These are phyloP conservation scores for Aplochiton taeniatus DNA, from an alignment of 2,797 vertebrate species.

Conservation along the genomic window DNA sequence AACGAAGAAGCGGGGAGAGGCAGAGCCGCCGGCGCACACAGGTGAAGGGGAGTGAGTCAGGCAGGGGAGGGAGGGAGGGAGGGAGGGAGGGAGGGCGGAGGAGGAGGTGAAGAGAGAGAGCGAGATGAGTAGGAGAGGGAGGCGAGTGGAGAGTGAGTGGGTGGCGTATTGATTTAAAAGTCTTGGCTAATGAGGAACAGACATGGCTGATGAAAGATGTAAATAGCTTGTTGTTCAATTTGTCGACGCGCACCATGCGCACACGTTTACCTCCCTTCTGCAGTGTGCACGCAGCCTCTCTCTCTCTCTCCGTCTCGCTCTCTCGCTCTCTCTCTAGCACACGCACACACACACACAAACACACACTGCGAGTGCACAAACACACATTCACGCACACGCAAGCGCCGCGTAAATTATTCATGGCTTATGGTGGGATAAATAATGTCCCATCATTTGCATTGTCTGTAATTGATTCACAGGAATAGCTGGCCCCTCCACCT, in stretches of 20 bases:
- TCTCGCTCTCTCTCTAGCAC: conserved; percentile 14
- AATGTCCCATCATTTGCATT: conserved; percentile 69
- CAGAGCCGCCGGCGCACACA: too few species aligned
- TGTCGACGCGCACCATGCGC: conserved; percentile 44
- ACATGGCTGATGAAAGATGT: conserved; percentile 68
- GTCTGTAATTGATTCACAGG: conserved; percentile 69
- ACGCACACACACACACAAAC: background rate
- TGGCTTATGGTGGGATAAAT: conserved; percentile 76
- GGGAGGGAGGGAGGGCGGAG: background rate
- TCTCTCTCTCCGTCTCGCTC: conserved; percentile 24
- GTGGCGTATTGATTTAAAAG: conserved; percentile 67
- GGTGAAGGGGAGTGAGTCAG: too few species aligned
- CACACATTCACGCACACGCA: too few species aligned
- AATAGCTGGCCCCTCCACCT: conserved; percentile 51
- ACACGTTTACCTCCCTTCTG: conserved; percentile 46
- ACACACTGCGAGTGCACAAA: too few species aligned
- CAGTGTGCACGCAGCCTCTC: conserved; percentile 6
- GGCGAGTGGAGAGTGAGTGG: conserved; percentile 29
- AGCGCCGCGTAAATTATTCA: conserved; percentile 72
- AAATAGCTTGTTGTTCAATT: conserved; percentile 73
- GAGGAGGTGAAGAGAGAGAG: conserved; percentile 14
- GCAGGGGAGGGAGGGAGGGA: too few species aligned
- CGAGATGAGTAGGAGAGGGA: too few species aligned
- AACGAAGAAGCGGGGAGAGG: background rate
- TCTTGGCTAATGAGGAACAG: conserved; percentile 71